phyloP scores from a whole-genome alignment of 2,888 invertebrate genomes.

The Empis livida region DNA sequence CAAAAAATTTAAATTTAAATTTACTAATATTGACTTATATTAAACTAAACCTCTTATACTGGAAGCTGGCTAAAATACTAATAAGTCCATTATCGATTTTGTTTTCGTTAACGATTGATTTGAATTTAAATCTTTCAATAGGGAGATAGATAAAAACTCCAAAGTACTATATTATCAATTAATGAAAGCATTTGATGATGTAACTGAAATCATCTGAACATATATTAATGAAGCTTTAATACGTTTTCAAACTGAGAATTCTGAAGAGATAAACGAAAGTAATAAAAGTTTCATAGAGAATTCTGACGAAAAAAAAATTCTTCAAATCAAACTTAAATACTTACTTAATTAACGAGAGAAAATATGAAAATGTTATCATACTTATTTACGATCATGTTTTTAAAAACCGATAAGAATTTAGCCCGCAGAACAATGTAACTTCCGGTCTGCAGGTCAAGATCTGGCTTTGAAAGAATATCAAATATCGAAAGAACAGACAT shows the following conservation, averaged over 20 bases:
- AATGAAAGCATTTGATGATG: slow-evolving; percentile 19
- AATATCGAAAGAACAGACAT: slow-evolving; percentile 50
- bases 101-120: slow-evolving; percentile 13
- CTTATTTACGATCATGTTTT: slow-evolving; percentile 55
- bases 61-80: too few species aligned
- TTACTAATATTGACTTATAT: too few species aligned
- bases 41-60: too few species aligned
- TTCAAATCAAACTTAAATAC: too few species aligned
- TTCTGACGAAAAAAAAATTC: slow-evolving; percentile 35
- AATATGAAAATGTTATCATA: slow-evolving; percentile 43
- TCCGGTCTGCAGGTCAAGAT: slow-evolving; percentile 41
- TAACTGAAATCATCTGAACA: slow-evolving; percentile 19
- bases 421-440: slow-evolving; percentile 43
- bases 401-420: slow-evolving; percentile 55
- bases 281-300: slow-evolving; percentile 42
- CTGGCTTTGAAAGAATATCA: slow-evolving; percentile 46
- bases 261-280: slow-evolving; percentile 29
- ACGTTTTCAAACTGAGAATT: slow-evolving; percentile 19
- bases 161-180: slow-evolving; percentile 19
- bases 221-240: slow-evolving; percentile 28
- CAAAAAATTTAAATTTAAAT: too few species aligned
- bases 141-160: slow-evolving; percentile 27
- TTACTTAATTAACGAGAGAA: slow-evolving; percentile 34
- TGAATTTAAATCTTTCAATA: slow-evolving; percentile 27
- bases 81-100: slow-evolving; percentile 14